phyloP scores from a whole-genome alignment of 2,113 vertebrate genomes.

The Chamaea fasciata region DNA sequence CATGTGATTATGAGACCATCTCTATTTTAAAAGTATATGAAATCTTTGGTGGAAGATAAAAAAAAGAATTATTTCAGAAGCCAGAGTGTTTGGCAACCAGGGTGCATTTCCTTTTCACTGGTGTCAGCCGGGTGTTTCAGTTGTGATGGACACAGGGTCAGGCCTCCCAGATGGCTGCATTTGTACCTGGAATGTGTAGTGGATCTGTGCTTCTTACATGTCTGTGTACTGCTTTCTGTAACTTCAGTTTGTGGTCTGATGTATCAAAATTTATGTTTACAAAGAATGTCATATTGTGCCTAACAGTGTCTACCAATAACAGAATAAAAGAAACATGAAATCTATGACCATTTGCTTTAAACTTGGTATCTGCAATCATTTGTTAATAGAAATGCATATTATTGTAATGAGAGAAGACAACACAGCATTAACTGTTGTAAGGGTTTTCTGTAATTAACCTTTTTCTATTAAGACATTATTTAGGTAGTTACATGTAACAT shows the following conservation, averaged over 20 bases:
- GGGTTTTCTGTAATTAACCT: conserved; percentile 4
- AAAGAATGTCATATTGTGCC: conserved; percentile 49
- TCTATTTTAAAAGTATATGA: not conserved
- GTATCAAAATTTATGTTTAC: conserved; percentile 29
- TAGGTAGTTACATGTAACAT: conserved; percentile 18
- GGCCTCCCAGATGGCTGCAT: not conserved
- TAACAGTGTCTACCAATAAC: conserved; percentile 35
- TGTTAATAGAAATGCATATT: not conserved
- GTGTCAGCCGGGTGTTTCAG: not conserved
- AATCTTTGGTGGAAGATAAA: not conserved
- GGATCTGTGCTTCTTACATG: not conserved
- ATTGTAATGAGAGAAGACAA: not conserved
- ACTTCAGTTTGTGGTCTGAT: not conserved
- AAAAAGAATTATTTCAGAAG: not conserved
- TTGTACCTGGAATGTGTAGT: not conserved
- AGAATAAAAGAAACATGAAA: conserved; percentile 13
- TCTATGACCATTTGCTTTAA: conserved; percentile 19
- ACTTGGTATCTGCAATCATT: not conserved
- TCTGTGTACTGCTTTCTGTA: not conserved
- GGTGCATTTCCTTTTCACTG: not conserved
- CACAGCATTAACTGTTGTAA: conserved; percentile 16
- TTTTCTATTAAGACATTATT: conserved; percentile 5
- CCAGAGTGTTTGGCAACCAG: not conserved
- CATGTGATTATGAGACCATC: not conserved
- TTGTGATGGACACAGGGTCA: not conserved